These are phyloP conservation scores for Boleophthalmus pectinirostris DNA, from an alignment of 2,113 vertebrate genomes.

Conservation along the genomic window DNA sequence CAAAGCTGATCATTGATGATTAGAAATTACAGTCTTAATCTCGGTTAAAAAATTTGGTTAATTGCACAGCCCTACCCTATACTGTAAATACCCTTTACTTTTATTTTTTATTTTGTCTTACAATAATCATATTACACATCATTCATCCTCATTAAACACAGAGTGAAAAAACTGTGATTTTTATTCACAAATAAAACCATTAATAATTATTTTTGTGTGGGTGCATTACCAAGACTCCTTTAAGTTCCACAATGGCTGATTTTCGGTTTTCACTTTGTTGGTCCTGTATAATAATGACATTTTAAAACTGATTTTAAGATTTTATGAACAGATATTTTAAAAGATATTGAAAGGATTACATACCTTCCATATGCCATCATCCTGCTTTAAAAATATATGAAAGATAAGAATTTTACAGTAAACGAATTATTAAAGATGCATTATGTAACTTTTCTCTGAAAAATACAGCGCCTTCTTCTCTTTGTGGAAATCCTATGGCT, in stretches of 20 bases:
- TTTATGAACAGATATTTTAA: neutral
- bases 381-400: slow-evolving; percentile 51
- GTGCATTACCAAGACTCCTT: slow-evolving; percentile 77
- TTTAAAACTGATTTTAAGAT: neutral
- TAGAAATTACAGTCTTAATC: no score
- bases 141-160: no score
- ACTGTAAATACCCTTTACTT: no score
- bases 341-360: slow-evolving; percentile 1
- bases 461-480: no score
- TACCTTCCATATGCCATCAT: slow-evolving; percentile 71
- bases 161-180: neutral
- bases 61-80: no score
- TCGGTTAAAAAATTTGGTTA: no score
- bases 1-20: no score
- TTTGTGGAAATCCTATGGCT: neutral
- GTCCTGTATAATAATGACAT: slow-evolving; percentile 53
- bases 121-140: no score
- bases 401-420: neutral
- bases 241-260: slow-evolving; percentile 77
- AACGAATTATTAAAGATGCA: neutral
- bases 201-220: neutral
- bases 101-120: no score
- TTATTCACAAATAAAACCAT: neutral
- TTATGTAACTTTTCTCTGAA: no score
- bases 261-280: slow-evolving; percentile 69